Evolutionary conservation across 2,797 vertebrate species (phyloP).

Genomic region (Ctenopoma multispine): DNA sequence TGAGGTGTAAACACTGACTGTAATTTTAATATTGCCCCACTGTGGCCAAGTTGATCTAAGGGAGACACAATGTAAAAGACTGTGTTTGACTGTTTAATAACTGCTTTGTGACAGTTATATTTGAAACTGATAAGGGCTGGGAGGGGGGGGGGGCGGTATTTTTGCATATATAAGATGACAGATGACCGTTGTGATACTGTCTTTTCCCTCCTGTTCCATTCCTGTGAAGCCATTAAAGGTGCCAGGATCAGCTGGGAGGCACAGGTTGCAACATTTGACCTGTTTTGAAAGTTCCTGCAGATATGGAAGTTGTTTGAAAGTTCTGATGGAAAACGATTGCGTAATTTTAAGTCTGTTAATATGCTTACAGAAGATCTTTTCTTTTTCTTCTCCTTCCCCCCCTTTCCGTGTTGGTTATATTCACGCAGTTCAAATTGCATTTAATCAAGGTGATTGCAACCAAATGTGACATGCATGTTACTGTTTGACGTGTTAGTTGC

Average conservation of each 20-base stretch:
- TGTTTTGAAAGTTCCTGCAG: not conserved
- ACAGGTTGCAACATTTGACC: slow-evolving; percentile 11
- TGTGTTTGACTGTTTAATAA: slow-evolving; percentile 4
- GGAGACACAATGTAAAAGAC: not conserved
- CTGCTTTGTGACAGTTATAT: slow-evolving; percentile 20
- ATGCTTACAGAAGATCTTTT: not conserved
- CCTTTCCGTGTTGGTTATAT: not conserved
- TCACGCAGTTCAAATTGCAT: not conserved
- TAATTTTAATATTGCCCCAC: slow-evolving; percentile 10
- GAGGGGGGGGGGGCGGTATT: too few relatives aligned
- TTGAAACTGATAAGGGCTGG: not conserved
- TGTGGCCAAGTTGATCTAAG: not conserved
- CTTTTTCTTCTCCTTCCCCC: not conserved
- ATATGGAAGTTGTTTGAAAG: not conserved
- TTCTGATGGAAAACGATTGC: not conserved
- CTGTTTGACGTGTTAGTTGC: not conserved
- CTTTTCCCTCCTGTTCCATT: not conserved
- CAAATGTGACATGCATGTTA: not conserved
- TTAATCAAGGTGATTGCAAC: not conserved
- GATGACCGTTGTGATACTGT: not conserved
- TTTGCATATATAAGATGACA: not conserved
- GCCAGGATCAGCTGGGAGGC: not conserved
- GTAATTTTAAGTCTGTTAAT: not conserved
- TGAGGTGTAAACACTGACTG: not conserved
- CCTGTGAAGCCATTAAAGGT: not conserved